Evolutionary conservation across 2,888 invertebrate genomes (phyloP).

Genomic region (Amphipyra berbera): DNA sequence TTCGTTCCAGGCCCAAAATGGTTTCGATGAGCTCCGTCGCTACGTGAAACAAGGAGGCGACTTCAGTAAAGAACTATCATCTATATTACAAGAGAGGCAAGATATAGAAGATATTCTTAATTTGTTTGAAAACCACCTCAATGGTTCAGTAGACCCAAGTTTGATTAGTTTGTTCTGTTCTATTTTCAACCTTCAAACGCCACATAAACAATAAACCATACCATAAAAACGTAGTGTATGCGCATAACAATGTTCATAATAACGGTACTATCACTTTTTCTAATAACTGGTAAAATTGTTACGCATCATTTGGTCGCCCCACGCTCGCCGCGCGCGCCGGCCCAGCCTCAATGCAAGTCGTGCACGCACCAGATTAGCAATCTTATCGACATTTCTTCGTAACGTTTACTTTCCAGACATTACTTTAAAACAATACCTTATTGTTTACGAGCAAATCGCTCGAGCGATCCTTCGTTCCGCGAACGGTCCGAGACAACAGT

Average conservation of each 20-base stretch:
- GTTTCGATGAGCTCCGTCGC: slow-evolving; percentile 97
- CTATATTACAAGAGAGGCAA: slow-evolving; percentile 97
- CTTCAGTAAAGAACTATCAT: slow-evolving; percentile 97
- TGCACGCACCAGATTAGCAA: slow-evolving; percentile 70
- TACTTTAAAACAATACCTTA: slow-evolving; percentile 75
- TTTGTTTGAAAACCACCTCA: too few relatives aligned
- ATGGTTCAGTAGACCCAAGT: too few relatives aligned
- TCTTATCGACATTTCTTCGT: slow-evolving; percentile 75
- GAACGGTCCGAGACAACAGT: slow-evolving; percentile 38
- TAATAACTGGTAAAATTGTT: slow-evolving; percentile 54
- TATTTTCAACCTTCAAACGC: slow-evolving; percentile 35
- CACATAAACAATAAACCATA: slow-evolving; percentile 25
- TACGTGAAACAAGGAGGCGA: slow-evolving; percentile 98
- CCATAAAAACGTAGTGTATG: slow-evolving; percentile 23
- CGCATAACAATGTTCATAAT: slow-evolving; percentile 41
- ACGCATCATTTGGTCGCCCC: slow-evolving; percentile 51
- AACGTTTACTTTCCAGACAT: slow-evolving; percentile 72
- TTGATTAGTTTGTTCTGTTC: not conserved
- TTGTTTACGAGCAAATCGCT: slow-evolving; percentile 70
- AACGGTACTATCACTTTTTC: slow-evolving; percentile 53
- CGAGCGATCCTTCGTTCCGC: slow-evolving; percentile 59
- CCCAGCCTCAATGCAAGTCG: slow-evolving; percentile 54
- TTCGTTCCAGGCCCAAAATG: slow-evolving; percentile 95
- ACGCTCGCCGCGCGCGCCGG: slow-evolving; percentile 43
- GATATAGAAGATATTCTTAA: slow-evolving; percentile 20